phyloP scores from a whole-genome alignment of 1,140 invertebrate genomes.

The Rhyacophila brunnea region DNA sequence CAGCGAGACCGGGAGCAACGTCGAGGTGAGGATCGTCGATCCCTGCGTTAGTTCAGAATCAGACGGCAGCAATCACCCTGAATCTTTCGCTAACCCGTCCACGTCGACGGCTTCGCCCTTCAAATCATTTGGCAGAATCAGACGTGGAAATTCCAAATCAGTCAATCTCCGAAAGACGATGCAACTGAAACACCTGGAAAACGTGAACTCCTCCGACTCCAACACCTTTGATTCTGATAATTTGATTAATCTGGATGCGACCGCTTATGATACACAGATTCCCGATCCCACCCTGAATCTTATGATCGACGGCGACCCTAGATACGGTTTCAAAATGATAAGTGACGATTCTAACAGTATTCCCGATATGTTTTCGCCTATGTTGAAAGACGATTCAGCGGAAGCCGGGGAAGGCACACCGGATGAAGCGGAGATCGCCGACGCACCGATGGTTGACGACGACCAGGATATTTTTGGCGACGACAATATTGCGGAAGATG shows the following conservation, averaged over 20 bases:
- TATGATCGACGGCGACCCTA: conserved; percentile 23
- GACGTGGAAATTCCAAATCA: conserved; percentile 8
- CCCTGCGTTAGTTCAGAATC: conserved; percentile 52
- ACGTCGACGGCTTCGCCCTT: conserved; percentile 4
- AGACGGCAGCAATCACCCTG: conserved; percentile 45
- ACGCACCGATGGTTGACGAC: not conserved
- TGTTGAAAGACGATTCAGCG: conserved; percentile 2
- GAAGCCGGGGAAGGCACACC: conserved; percentile 9
- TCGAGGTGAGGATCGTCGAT: conserved; percentile 50
- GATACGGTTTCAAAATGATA: conserved; percentile 11
- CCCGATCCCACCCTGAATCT: conserved; percentile 28
- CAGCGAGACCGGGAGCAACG: conserved; percentile 51
- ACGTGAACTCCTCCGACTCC: conserved; percentile 13
- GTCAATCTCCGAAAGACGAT: conserved; percentile 9
- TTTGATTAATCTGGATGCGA: conserved; percentile 14
- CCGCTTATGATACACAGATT: conserved; percentile 25
- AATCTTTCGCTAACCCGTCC: conserved; percentile 2
- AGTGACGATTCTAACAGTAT: conserved; percentile 10
- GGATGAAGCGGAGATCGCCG: not conserved
- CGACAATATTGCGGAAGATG: conserved; percentile 45
- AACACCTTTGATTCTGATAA: conserved; percentile 7
- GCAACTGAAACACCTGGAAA: conserved; percentile 13
- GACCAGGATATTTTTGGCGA: conserved; percentile 1
- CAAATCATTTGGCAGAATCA: conserved; percentile 19
- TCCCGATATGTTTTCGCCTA: conserved; percentile 13